A percentile compares a stretch with the other conserved stretches of the same genome.
Conservation (phyloP, 2,113 vertebrate species). For the Semnornis frantzii region DNA sequence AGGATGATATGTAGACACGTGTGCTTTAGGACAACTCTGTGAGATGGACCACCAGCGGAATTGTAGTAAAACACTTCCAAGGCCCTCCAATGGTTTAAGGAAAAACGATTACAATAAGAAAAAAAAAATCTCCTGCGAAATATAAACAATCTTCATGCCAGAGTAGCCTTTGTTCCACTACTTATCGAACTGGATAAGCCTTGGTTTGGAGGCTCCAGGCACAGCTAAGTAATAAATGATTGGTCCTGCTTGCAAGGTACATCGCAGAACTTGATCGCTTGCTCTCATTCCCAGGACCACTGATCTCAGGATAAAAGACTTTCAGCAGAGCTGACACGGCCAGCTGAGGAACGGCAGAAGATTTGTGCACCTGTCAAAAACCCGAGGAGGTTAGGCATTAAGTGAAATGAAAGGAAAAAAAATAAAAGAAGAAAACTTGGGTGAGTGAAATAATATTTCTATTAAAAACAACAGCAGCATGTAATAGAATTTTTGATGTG, state of each 20-base stretch:
- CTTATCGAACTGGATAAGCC: constrained; percentile 64
- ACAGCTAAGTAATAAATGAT: constrained; percentile 58
- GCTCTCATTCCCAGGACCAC: neutral
- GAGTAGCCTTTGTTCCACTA: constrained; percentile 72
- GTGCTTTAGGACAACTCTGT: constrained; percentile 18
- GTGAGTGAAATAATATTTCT: constrained; percentile 33
- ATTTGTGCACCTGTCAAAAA: constrained; percentile 8
- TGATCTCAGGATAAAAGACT: constrained; percentile 55
- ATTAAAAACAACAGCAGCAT: constrained; percentile 29
- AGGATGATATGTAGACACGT: neutral
- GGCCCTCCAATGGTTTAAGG: constrained; percentile 34
- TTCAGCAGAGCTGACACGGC: neutral
- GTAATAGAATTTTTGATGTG: constrained; percentile 8
- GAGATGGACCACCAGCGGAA: neutral
- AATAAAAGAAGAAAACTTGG: constrained; percentile 21
- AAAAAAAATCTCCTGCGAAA: constrained; percentile 8
- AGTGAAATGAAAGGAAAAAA: constrained; percentile 1
- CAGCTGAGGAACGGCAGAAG: constrained; percentile 10
- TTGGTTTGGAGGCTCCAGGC: constrained; percentile 61
- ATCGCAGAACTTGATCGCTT: constrained; percentile 49
- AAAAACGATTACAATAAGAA: constrained; percentile 15
- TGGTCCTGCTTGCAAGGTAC: constrained; percentile 54
- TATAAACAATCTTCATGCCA: constrained; percentile 73
- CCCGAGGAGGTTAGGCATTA: neutral
- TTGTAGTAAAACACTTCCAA: constrained; percentile 15